phyloP scores from a whole-genome alignment of 2,113 vertebrate genomes.

The Ceyx margarethae region DNA sequence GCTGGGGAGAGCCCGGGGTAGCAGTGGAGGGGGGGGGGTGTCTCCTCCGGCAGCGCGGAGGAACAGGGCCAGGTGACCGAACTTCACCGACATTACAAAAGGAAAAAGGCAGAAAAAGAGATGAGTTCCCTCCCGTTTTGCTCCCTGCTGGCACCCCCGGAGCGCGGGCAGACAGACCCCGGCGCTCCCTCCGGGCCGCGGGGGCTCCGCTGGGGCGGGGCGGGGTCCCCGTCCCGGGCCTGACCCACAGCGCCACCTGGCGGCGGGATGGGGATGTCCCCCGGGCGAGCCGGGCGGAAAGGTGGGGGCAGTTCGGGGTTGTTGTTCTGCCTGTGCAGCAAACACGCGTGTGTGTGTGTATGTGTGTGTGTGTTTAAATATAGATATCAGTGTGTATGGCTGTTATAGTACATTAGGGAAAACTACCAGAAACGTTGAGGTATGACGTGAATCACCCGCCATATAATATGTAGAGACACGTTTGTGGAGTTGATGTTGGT shows the following conservation, averaged over 20 bases:
- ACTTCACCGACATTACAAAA: not conserved
- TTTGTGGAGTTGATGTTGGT: not conserved
- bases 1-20: no score
- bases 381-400: accelerated
- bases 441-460: no score
- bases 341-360: accelerated
- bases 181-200: not conserved
- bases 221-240: not conserved
- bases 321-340: no score
- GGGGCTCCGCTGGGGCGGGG: not conserved
- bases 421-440: accelerated
- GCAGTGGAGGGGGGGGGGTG: not conserved
- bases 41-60: not conserved
- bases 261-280: not conserved
- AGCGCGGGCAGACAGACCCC: not conserved
- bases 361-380: accelerated
- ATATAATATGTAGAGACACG: accelerated
- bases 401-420: not conserved
- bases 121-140: accelerated
- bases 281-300: not conserved
- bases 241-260: constrained; percentile 22
- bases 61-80: not conserved
- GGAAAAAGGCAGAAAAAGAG: no score
- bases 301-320: accelerated
- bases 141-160: no score